Evolutionary conservation across 2,113 vertebrate species (phyloP).

Genomic region (Myotis lucifugus): DNA sequence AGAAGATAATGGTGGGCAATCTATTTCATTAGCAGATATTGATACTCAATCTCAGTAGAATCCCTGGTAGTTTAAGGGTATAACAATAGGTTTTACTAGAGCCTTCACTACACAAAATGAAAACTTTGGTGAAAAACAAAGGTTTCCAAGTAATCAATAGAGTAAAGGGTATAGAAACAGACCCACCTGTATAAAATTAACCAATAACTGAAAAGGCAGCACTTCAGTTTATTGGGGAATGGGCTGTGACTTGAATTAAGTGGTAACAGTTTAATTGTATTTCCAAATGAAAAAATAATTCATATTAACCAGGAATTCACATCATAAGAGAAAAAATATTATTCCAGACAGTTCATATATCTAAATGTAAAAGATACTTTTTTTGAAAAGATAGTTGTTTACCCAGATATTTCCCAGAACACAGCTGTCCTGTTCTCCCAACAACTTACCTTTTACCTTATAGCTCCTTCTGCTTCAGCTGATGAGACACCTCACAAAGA

Average conservation of each 20-base stretch:
- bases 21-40: neutral
- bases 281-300: neutral
- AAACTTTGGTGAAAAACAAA: neutral
- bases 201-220: neutral
- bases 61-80: neutral
- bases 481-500: no score
- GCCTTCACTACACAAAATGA: neutral
- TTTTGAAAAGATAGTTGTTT: neutral
- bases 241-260: neutral
- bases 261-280: neutral
- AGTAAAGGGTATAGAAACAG: neutral
- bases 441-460: neutral
- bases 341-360: neutral
- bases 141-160: neutral
- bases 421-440: neutral
- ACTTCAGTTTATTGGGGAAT: neutral
- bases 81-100: neutral
- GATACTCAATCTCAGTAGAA: neutral
- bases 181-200: neutral
- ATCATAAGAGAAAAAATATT: neutral
- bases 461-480: neutral
- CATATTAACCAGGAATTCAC: neutral
- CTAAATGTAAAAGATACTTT: neutral
- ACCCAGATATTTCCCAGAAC: neutral
- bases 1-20: neutral